These are phyloP conservation scores for Clarias pachynema DNA, from an alignment of 2,797 vertebrate species.

Conservation along the genomic window DNA sequence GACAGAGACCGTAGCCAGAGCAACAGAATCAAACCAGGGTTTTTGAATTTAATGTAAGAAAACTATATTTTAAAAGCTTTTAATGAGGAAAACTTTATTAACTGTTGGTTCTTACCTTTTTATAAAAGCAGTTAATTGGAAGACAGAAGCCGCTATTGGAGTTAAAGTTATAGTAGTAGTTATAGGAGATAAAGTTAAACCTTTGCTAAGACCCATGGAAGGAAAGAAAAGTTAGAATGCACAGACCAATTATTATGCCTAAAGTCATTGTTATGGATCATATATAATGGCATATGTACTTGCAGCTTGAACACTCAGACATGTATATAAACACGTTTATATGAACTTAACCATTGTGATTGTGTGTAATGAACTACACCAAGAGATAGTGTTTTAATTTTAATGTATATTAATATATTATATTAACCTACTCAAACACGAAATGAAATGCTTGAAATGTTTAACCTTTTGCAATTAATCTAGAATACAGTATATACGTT, in stretches of 20 bases:
- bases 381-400: too few species aligned
- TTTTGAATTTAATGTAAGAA: neutral
- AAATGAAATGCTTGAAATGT: too few species aligned
- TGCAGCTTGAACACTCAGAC: neutral
- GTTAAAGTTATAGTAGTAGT: neutral
- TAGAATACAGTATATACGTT: too few species aligned
- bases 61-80: neutral
- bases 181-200: neutral
- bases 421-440: too few species aligned
- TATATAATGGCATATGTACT: neutral
- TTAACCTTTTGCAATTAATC: too few species aligned
- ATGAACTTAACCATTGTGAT: neutral
- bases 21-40: neutral
- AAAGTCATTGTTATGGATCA: neutral
- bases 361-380: neutral
- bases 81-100: neutral
- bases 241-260: neutral
- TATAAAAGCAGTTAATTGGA: neutral
- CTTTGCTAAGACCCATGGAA: neutral
- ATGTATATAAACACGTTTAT: neutral
- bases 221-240: neutral
- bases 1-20: neutral
- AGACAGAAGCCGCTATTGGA: neutral
- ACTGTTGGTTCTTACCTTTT: neutral
- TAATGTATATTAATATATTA: too few species aligned